Evolutionary conservation across 2,113 vertebrate species (phyloP).

Genomic region (Corydoras sp.): DNA sequence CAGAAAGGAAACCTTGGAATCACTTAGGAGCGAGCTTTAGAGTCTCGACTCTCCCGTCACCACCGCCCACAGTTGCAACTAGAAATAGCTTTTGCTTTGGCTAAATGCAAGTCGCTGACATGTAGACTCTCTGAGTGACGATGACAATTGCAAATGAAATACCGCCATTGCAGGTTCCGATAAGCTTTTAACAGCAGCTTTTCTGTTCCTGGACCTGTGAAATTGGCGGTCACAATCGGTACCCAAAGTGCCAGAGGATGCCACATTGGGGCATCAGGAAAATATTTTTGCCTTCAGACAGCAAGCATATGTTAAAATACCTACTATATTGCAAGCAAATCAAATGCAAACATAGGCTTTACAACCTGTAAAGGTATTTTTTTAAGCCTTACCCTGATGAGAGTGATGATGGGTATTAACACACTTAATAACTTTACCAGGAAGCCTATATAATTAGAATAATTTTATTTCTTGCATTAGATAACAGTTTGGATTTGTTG

Average conservation of each 20-base stretch:
- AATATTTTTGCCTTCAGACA: too few relatives aligned
- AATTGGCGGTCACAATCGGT: conserved; percentile 66
- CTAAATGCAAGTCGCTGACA: conserved; percentile 35
- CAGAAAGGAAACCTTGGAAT: conserved; percentile 30
- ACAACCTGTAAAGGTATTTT: too few relatives aligned
- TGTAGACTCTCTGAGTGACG: conserved; percentile 54
- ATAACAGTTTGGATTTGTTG: too few relatives aligned
- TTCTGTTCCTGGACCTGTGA: conserved; percentile 54
- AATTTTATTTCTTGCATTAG: too few relatives aligned
- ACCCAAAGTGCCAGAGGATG: conserved; percentile 54
- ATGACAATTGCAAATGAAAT: conserved; percentile 60
- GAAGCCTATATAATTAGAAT: too few relatives aligned
- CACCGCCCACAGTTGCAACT: conserved; percentile 24
- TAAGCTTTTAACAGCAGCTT: conserved; percentile 55
- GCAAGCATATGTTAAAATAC: too few relatives aligned
- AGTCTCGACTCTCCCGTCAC: not conserved
- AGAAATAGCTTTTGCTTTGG: conserved; percentile 32
- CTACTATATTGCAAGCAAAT: too few relatives aligned
- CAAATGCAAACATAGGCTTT: too few relatives aligned
- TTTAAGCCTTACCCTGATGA: too few relatives aligned
- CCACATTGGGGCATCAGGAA: too few relatives aligned
- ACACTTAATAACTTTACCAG: too few relatives aligned
- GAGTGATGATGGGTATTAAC: too few relatives aligned
- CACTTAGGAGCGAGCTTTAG: conserved; percentile 15
- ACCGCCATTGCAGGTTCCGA: conserved; percentile 56